phyloP scores from a whole-genome alignment of 2,113 vertebrate genomes.

The Etheostoma spectabile region DNA sequence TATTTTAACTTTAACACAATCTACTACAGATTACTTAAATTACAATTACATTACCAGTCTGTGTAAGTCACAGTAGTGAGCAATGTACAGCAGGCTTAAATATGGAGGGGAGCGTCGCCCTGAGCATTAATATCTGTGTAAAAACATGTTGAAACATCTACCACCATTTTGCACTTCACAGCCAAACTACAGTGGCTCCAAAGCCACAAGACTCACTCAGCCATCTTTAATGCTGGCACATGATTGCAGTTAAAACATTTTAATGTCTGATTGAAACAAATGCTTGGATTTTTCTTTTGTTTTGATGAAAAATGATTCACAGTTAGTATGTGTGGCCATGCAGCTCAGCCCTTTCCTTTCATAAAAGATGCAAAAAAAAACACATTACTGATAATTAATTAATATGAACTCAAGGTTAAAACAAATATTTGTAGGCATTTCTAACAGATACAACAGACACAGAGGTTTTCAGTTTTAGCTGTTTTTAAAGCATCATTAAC shows the following conservation, averaged over 20 bases:
- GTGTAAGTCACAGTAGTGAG: background rate
- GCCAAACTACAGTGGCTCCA: background rate
- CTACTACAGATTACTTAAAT: background rate
- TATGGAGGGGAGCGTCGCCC: too few relatives aligned
- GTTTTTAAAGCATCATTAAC: conserved; percentile 59
- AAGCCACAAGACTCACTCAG: background rate
- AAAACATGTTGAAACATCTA: background rate
- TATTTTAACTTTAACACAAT: background rate
- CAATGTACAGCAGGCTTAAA: background rate
- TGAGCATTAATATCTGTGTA: background rate
- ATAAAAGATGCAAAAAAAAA: background rate
- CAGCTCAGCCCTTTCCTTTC: background rate
- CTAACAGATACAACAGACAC: background rate
- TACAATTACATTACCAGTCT: background rate
- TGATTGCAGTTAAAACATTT: background rate
- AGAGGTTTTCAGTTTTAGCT: conserved; percentile 39
- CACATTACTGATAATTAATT: background rate
- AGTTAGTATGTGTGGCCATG: background rate
- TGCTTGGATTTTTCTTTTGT: background rate
- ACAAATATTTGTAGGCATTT: background rate
- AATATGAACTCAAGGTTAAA: conserved; percentile 44
- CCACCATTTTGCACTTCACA: background rate
- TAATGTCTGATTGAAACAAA: background rate
- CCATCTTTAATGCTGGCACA: background rate
- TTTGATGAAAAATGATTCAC: background rate